These are phyloP conservation scores for Pegoplata infirma DNA, from an alignment of 2,888 invertebrate species.

Conservation along the genomic window DNA sequence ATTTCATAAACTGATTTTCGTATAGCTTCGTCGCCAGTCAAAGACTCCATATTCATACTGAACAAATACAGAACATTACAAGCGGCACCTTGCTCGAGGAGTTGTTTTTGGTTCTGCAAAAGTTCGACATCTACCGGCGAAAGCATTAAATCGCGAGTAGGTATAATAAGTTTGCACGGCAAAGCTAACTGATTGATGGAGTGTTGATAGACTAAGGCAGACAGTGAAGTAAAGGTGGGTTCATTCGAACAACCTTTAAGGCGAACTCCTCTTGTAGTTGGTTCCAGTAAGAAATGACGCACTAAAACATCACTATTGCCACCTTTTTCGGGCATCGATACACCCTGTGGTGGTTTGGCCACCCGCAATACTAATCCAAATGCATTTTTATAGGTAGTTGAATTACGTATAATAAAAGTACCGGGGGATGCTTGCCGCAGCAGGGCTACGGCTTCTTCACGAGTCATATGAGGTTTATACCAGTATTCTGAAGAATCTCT, in stretches of 20 bases:
- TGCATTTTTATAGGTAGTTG: constrained; percentile 84
- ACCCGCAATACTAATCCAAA: constrained; percentile 97
- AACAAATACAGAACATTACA: constrained; percentile 95
- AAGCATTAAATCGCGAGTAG: constrained; percentile 76
- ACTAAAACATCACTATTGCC: constrained; percentile 87
- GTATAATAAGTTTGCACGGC: constrained; percentile 92
- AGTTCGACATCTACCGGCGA: constrained; percentile 64
- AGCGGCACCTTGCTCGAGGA: constrained; percentile 86
- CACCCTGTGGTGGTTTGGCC: constrained; percentile 88
- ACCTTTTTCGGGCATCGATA: constrained; percentile 78
- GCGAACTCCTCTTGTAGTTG: constrained; percentile 96
- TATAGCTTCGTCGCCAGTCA: constrained; percentile 92
- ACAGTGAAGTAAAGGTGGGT: constrained; percentile 97
- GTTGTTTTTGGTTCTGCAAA: constrained; percentile 69
- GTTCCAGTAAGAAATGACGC: constrained; percentile 97
- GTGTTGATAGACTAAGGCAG: constrained; percentile 98
- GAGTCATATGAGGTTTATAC: constrained; percentile 97
- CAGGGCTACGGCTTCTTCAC: constrained; percentile 95
- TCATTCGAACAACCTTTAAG: constrained; percentile 96
- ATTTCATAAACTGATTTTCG: constrained; percentile 86
- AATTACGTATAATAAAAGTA: constrained; percentile 97
- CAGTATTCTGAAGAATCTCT: constrained; percentile 96
- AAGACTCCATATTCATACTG: constrained; percentile 93
- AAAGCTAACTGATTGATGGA: constrained; percentile 97
- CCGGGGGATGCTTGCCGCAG: constrained; percentile 92